These are phyloP conservation scores for Bubalus kerabau DNA, from an alignment of 2,113 vertebrate species.

Conservation along the genomic window DNA sequence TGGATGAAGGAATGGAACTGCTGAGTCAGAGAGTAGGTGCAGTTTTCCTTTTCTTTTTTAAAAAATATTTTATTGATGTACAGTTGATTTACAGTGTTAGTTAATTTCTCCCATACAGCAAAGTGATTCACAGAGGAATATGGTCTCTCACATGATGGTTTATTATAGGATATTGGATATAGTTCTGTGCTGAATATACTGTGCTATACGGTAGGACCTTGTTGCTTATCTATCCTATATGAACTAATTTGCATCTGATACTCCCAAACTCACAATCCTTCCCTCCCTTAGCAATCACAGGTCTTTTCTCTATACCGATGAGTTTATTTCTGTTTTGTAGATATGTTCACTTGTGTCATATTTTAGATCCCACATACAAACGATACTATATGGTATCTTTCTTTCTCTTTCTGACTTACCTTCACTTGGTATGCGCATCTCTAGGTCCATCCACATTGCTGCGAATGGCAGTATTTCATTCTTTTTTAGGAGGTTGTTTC, in stretches of 20 bases:
- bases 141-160: background rate
- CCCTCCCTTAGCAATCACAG: background rate
- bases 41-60: background rate
- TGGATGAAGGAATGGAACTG: background rate
- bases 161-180: background rate
- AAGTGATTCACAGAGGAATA: background rate
- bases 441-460: background rate
- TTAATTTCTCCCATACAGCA: background rate
- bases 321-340: background rate
- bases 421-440: background rate
- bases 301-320: background rate
- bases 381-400: background rate
- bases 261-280: background rate
- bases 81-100: background rate
- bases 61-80: background rate
- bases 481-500: background rate
- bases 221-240: background rate
- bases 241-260: background rate
- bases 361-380: background rate
- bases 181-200: background rate
- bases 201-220: background rate
- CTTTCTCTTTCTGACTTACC: background rate
- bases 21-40: background rate
- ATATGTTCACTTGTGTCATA: background rate
- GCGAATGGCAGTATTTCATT: fast-evolving